Evolutionary conservation across 2,797 vertebrate species (phyloP), one percentile per base, ranked within the genome.

Genomic region (Anguilla megastoma): DNA sequence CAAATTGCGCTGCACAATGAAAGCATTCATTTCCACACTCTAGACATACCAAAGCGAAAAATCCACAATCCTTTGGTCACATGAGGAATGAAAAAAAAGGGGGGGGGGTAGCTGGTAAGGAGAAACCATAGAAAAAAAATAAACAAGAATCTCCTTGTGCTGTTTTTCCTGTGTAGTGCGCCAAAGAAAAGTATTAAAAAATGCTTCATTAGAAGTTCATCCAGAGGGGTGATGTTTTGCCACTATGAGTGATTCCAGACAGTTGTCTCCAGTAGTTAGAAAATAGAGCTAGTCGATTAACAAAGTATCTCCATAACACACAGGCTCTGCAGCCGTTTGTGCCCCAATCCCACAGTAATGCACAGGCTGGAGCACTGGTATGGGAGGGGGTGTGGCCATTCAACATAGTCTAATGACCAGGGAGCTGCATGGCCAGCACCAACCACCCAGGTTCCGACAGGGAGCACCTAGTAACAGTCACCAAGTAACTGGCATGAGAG

Each of bases 161-260:
- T 76, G 33, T 76, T 76, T 41, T 76, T 76, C 33, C 36, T 71
- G 69, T 71, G 69, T 27, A 71, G 74, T 76, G 33, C 14, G 36
- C 74, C 74, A 76, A 76, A 76, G 41, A 45, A 82, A 82, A 82
- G 79, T 50, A 21, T 3, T 16, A 60, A 69, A 79, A 82, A 50
- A 82, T 21, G 33, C 41, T 82, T 50, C 5, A n/a, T 27, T 82
- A 33, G 79, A 82, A 82, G 41, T 50, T 24, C 79, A 82, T 45
- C 79, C 79, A 82, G 79, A 82, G 21, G 10, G 41, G 79, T 8
- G 79, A 21, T 10, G 45, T 82, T 82, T 82, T n/a, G 45, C 41
- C 41, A 50, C 79, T 24, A 4, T 50, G 79, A 50, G 45, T n/a
- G 79, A n/a, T 50, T 82, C 45, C 79, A 50, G 41, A 45, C 79